Evolutionary conservation across 2,888 invertebrate genomes (phyloP).

Genomic region (Acanthosoma haemorrhoidale): DNA sequence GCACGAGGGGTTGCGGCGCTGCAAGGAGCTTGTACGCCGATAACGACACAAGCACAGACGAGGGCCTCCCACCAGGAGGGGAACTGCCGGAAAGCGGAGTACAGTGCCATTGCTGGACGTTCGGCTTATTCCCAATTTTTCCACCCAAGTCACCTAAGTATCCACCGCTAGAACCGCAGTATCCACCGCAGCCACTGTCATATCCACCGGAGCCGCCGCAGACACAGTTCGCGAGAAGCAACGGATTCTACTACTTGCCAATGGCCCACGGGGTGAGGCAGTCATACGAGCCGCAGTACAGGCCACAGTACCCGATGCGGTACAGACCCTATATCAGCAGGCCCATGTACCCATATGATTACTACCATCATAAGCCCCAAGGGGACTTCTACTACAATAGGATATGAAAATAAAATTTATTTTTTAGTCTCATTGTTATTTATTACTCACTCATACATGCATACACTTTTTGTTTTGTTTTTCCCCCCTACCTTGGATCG

Average conservation of each 20-base stretch:
- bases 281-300: background rate
- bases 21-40: background rate
- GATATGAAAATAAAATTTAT: background rate
- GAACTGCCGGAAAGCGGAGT: background rate
- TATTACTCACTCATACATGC: too few relatives aligned
- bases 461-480: too few relatives aligned
- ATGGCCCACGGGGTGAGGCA: background rate
- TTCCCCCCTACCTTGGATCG: too few relatives aligned
- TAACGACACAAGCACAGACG: background rate
- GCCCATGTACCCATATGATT: background rate
- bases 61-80: background rate
- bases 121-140: too few relatives aligned
- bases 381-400: background rate
- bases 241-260: background rate
- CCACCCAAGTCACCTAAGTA: too few relatives aligned
- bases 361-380: background rate
- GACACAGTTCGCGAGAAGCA: background rate
- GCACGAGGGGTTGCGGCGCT: background rate
- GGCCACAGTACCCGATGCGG: background rate
- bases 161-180: too few relatives aligned
- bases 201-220: background rate
- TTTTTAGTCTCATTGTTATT: background rate
- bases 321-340: background rate
- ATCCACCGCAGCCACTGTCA: too few relatives aligned
- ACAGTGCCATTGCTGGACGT: too few relatives aligned